Conservation (phyloP, 1,140 invertebrate genomes). For the Leptinotarsa defecta region DNA sequence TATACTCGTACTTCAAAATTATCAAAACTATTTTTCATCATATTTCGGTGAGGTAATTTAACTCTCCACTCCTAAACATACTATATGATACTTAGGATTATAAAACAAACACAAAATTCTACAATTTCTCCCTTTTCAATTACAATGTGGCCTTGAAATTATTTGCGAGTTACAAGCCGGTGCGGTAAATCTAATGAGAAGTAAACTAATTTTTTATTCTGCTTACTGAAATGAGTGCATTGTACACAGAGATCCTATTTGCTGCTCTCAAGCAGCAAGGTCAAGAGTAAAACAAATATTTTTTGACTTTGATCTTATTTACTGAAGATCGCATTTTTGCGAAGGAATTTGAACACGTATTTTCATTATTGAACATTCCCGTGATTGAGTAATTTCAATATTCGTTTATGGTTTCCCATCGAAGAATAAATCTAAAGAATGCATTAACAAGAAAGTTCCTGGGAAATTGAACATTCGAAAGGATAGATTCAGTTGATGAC, state of each 20-base stretch:
- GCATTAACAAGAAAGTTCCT: background rate
- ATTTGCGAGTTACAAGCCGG: too few relatives aligned
- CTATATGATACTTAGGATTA: too few relatives aligned
- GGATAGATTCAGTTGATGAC: background rate
- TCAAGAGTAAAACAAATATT: conserved; percentile 1
- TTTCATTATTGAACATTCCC: background rate
- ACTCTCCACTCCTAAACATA: too few relatives aligned
- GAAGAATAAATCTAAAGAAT: background rate
- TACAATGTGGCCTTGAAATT: too few relatives aligned
- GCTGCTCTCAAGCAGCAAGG: background rate
- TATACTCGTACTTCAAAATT: too few relatives aligned
- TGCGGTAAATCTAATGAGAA: background rate
- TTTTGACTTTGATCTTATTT: background rate
- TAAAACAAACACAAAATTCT: background rate
- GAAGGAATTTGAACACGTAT: background rate
- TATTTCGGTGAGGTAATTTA: too few relatives aligned
- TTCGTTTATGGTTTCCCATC: background rate
- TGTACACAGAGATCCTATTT: background rate
- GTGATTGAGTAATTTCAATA: background rate
- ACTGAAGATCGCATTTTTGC: background rate
- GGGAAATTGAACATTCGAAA: background rate
- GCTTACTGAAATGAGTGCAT: background rate
- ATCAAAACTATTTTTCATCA: too few relatives aligned
- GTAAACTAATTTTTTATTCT: background rate
- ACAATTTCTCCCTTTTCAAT: background rate